A percentile compares a stretch with the other conserved stretches of the same genome.
phyloP scores from a whole-genome alignment of 1,140 invertebrate genomes.

The Apis dorsata region DNA sequence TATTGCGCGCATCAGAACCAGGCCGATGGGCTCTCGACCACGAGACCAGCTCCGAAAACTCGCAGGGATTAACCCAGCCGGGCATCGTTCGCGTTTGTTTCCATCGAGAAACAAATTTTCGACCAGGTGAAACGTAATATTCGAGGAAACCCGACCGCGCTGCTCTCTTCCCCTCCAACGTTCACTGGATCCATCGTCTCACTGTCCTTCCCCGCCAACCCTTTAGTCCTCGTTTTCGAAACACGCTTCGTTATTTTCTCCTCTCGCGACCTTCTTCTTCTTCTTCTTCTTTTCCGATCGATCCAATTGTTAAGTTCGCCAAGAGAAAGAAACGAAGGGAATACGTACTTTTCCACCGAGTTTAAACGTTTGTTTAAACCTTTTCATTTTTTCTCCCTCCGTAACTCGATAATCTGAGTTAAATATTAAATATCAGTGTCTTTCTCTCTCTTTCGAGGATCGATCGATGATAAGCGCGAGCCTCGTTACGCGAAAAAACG shows the following conservation, averaged over 20 bases:
- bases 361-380: no score
- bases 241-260: no score
- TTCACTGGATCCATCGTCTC: neutral
- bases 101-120: conserved; percentile 11
- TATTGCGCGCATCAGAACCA: neutral
- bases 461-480: neutral
- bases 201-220: neutral
- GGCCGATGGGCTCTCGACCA: neutral
- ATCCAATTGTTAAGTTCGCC: no score
- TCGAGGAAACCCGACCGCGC: neutral
- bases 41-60: neutral
- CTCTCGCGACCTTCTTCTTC: no score
- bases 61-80: conserved; percentile 5
- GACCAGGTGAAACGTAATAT: conserved; percentile 9
- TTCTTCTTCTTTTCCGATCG: no score
- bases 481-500: neutral
- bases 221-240: neutral
- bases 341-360: no score
- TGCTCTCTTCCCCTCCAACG: no score
- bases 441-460: no score
- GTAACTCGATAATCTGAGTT: no score
- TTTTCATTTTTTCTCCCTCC: no score
- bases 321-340: no score
- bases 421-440: no score
- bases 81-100: neutral